phyloP scores from a whole-genome alignment of 1,140 invertebrate genomes.

The Notospermus geniculatus region DNA sequence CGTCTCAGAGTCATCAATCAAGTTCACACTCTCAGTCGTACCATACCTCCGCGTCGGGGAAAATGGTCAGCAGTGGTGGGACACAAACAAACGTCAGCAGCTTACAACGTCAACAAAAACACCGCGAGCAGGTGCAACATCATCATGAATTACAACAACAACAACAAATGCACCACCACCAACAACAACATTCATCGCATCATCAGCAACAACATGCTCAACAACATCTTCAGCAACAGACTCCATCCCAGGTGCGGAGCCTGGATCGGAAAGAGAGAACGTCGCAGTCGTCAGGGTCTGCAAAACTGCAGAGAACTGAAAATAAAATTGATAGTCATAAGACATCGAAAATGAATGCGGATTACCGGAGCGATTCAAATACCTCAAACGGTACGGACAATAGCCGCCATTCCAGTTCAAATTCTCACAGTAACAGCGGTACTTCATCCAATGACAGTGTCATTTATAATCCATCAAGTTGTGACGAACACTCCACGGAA shows the following conservation, averaged over 20 bases:
- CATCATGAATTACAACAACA: slow-evolving; percentile 25
- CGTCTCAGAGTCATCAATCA: no score
- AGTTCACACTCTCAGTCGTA: no score
- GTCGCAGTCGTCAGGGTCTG: slow-evolving; percentile 21
- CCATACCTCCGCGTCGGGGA: no score
- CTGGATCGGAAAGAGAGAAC: slow-evolving; percentile 24
- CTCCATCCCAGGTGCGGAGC: slow-evolving; percentile 13
- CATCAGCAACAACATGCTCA: slow-evolving; percentile 24
- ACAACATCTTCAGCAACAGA: slow-evolving; percentile 16
- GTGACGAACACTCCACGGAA: slow-evolving; percentile 25
- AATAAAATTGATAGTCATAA: slow-evolving; percentile 5
- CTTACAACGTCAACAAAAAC: slow-evolving; percentile 17
- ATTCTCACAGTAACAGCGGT: slow-evolving; percentile 32
- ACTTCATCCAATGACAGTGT: slow-evolving; percentile 47
- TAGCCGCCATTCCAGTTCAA: slow-evolving; percentile 21
- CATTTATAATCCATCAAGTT: slow-evolving; percentile 33
- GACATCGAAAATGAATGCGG: slow-evolving; percentile 3
- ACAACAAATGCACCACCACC: slow-evolving; percentile 28
- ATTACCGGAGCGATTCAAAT: not conserved
- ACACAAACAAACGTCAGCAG: slow-evolving; percentile 23
- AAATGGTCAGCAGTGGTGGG: no score
- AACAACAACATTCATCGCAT: slow-evolving; percentile 17
- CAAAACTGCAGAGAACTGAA: not conserved
- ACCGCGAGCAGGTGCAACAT: slow-evolving; percentile 25
- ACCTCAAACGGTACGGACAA: no score